Conservation (phyloP, 2,888 invertebrate genomes). For the Octodonta nipae region DNA sequence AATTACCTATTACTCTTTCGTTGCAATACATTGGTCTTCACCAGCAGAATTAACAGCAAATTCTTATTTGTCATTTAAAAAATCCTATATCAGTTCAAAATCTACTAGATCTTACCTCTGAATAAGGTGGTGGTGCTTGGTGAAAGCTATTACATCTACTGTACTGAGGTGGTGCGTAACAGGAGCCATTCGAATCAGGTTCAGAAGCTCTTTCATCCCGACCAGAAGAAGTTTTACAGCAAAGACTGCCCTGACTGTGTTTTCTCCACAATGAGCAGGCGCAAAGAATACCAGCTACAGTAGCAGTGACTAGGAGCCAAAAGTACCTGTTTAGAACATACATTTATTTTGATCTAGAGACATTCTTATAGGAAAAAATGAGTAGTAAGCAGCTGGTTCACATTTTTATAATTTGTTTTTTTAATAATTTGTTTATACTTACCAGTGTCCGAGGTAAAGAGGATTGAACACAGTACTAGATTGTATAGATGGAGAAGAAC, state of each 20-base stretch:
- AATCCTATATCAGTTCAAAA: no score
- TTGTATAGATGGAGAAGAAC: conserved; percentile 31
- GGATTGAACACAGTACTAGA: conserved; percentile 46
- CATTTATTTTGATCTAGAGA: background rate
- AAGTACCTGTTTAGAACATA: conserved; percentile 27
- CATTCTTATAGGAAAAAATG: background rate
- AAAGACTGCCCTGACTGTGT: conserved; percentile 31
- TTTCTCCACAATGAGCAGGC: conserved; percentile 54
- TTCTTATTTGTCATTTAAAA: no score
- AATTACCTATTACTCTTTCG: no score
- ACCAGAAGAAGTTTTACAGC: conserved; percentile 31
- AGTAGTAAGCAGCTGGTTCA: background rate
- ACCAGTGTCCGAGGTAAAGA: conserved; percentile 57
- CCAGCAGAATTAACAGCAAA: no score
- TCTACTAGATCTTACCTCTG: conserved; percentile 63
- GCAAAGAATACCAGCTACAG: conserved; percentile 55
- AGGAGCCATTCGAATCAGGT: conserved; percentile 63
- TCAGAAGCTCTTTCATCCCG: conserved; percentile 51
- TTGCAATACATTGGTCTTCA: no score
- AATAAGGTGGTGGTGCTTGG: conserved; percentile 71
- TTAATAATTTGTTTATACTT: conserved; percentile 26
- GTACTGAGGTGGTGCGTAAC: conserved; percentile 72
- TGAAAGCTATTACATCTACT: conserved; percentile 73
- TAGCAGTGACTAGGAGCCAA: conserved; percentile 49
- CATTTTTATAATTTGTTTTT: no score